phyloP scores from a whole-genome alignment of 1,140 invertebrate genomes.

The Oppia nitens region DNA sequence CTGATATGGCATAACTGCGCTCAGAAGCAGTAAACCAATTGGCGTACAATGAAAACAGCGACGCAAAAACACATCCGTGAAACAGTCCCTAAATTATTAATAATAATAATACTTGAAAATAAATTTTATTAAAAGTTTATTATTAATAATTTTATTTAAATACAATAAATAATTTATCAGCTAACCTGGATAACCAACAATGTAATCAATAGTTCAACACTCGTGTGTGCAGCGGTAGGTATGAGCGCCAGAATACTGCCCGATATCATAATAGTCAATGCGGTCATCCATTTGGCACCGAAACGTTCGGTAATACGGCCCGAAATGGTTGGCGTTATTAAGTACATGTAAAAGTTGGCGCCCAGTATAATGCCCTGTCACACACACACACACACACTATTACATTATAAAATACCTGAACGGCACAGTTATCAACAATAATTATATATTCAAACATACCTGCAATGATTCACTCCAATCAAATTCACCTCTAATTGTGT shows the following conservation, averaged over 20 bases:
- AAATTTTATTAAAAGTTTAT: no score
- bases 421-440: background rate
- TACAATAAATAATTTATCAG: constrained; percentile 27
- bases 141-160: no score
- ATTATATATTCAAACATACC: background rate
- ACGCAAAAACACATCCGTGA: constrained; percentile 26
- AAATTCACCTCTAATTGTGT: constrained; percentile 22
- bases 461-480: constrained; percentile 25
- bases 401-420: background rate
- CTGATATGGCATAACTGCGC: constrained; percentile 4
- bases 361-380: constrained; percentile 64
- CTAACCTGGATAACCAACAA: constrained; percentile 27
- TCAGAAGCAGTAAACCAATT: constrained; percentile 25
- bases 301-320: constrained; percentile 53
- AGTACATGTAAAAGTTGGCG: constrained; percentile 68
- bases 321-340: constrained; percentile 59
- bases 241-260: constrained; percentile 64
- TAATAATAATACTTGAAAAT: no score
- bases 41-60: constrained; percentile 28
- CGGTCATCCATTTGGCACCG: constrained; percentile 68
- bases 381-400: background rate
- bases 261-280: constrained; percentile 56
- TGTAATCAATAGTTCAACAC: background rate
- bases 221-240: constrained; percentile 39
- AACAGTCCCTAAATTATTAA: background rate